Base-by-base conservation (phyloP, 1,140 invertebrate genomes). In the Formica selysi region DNA sequence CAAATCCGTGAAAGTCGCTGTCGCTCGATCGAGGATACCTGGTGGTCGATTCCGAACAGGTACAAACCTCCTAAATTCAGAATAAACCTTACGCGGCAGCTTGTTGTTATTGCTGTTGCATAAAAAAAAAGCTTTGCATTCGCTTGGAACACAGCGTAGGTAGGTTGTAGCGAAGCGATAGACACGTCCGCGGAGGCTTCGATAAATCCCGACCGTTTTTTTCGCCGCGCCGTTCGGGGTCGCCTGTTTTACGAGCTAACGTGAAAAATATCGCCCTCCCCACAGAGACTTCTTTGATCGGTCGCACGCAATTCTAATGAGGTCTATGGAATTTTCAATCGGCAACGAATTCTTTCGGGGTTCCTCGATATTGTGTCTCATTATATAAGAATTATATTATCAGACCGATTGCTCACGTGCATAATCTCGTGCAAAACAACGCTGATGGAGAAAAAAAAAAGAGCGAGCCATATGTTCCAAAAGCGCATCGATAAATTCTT, bases 181-280 rank as follows among this genome's bases (percentile, higher is more conserved):
- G 48, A 80, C 78, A 80, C 78, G 78, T 80, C 11, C 78, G 65
- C 48, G 78, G 36, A 57, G 65, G 78, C n/a, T 57, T 71, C 78
- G 65, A 80, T 70, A 80, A 80, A 80, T 70, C 54, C 65, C 51
- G 10, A 38, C 6, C 44, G 32, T 57, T 71, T 70, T 71, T 80
- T 48, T 22, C 36, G 4, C 22, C 36, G 10, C 1, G 7, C n/a
- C 22, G 41, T 10, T 7, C 41, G 8, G 57, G 41, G 41, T 48
- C 41, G 61, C 10, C 36, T 32, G 65, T 61, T 80, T 80, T 80
- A 80, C 65, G 78, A 71, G 78, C 32, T 70, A 80, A 70, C 65
- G 51, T 67, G 32, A 70, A 80, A 80, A 80, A 80, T 80, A 80
- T 71, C 65, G 65, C n/a, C 48, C 22, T 71, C 65, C 36, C 65